Base-by-base conservation (phyloP, 2,797 vertebrate genomes). In the Lagorchestes hirsutus region DNA sequence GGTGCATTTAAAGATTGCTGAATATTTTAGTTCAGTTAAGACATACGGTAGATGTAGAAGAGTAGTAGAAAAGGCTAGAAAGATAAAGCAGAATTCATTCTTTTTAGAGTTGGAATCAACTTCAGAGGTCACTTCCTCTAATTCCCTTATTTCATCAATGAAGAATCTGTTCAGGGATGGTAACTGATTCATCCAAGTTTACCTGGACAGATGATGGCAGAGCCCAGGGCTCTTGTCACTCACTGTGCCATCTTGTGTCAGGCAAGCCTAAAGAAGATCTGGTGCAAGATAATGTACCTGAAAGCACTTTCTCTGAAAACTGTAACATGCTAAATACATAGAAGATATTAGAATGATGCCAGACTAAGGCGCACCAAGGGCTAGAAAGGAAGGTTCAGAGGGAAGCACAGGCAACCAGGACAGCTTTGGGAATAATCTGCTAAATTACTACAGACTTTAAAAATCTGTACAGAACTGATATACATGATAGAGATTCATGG, bases 251-350 rank as follows among this genome's bases (percentile, higher is more conserved):
- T 40, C 91, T 50, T 58, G 29, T 52, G 52, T 56, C 93, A 22
- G 92, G 14, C 46, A 91, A 94, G 24, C 87, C 58, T 59, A 94
- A 0, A 91, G 67, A 96, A 93, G 96, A 94, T 22, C 34, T 62
- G 93, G 52, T 50, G 52, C 28, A 50, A 87, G 94, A 93, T 52
- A 91, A 55, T 90, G 57, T 14, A 90, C n/a, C 52, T 90, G n/a
- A 95, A 95, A 52, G 18, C 92, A 90, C 18, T 74, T 74, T 40
- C 40, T 92, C 55, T 82, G 91, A 95, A 96, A 96, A 92, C 74
- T 95, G 3, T 29, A 46, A 96, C 82, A 46, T 92, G 5, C 1
- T 91, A 94, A 18, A 56, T 55, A 50, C 54, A 57, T 46, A 55
- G 52, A 54, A 93, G 90, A 55, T 50, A 92, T 52, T 58, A 92